Evolutionary conservation across 2,888 invertebrate genomes (phyloP).

Genomic region (Leptopterna dolabrata): DNA sequence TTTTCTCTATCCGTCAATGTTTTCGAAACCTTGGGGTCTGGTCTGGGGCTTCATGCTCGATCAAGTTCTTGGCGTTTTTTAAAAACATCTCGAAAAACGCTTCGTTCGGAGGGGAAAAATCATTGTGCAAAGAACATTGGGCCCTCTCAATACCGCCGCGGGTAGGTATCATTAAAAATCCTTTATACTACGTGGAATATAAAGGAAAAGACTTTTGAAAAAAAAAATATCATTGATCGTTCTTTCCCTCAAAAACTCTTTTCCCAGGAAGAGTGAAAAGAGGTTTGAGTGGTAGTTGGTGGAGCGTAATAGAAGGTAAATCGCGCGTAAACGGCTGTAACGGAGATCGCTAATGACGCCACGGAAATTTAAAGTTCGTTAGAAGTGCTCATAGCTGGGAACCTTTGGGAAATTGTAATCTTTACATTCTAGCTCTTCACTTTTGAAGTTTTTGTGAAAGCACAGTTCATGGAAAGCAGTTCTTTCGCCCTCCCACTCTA

Average conservation of each 20-base stretch:
- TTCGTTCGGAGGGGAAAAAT: neutral
- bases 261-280: neutral
- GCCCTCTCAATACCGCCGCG: neutral
- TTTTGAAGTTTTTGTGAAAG: too few species aligned
- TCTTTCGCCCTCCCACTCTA: too few species aligned
- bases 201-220: neutral
- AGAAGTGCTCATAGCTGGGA: neutral
- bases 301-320: neutral
- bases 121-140: neutral
- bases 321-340: neutral
- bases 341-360: neutral
- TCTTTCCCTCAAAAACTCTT: conserved; percentile 13
- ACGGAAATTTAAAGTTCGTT: neutral
- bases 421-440: too few species aligned
- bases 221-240: neutral
- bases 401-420: too few species aligned
- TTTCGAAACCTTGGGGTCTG: neutral
- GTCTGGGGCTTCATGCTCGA: neutral
- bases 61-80: neutral
- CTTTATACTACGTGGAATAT: neutral
- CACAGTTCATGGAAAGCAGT: too few species aligned
- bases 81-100: neutral
- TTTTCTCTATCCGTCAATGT: neutral
- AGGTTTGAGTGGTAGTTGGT: neutral
- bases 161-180: conserved; percentile 11